Conservation (phyloP, 1,140 invertebrate genomes). For the Lycorma delicatula region DNA sequence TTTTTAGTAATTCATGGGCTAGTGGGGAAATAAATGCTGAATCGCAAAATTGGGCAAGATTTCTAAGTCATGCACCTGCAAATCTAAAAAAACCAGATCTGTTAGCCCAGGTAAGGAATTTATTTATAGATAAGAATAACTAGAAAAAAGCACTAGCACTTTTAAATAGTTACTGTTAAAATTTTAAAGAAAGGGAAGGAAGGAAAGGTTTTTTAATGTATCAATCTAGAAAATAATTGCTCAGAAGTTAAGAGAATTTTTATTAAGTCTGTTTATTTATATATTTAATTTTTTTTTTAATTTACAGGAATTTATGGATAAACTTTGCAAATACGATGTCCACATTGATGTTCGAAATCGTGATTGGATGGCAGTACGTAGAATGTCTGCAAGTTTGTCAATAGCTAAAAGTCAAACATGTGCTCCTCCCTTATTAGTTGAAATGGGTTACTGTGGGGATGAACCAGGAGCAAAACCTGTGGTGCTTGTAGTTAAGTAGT, state of each 20-base stretch:
- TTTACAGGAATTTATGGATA: constrained; percentile 25
- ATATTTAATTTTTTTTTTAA: too few relatives aligned
- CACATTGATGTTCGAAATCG: constrained; percentile 36
- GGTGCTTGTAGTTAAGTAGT: constrained; percentile 30
- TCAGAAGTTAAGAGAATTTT: too few relatives aligned
- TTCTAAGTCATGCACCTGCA: not conserved
- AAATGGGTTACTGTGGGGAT: constrained; percentile 36
- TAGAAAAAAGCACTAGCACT: too few relatives aligned
- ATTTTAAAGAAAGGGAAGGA: too few relatives aligned
- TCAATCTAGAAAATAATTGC: too few relatives aligned
- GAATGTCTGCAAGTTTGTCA: constrained; percentile 46
- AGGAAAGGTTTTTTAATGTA: too few relatives aligned
- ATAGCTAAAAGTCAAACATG: constrained; percentile 45
- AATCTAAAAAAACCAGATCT: not conserved
- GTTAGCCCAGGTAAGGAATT: too few relatives aligned
- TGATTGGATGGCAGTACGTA: constrained; percentile 42
- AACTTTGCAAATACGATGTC: constrained; percentile 20
- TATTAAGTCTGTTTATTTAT: too few relatives aligned
- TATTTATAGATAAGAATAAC: too few relatives aligned
- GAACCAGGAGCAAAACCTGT: constrained; percentile 29
- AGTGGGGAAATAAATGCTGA: constrained; percentile 1
- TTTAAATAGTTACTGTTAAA: too few relatives aligned
- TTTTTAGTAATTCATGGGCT: not conserved
- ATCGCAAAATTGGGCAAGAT: not conserved
- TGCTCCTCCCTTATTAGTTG: constrained; percentile 45